A percentile compares a stretch with the other conserved stretches of the same genome.
These are phyloP conservation scores for Cyclina sinensis DNA, from an alignment of 1,140 invertebrate genomes.

Conservation along the genomic window DNA sequence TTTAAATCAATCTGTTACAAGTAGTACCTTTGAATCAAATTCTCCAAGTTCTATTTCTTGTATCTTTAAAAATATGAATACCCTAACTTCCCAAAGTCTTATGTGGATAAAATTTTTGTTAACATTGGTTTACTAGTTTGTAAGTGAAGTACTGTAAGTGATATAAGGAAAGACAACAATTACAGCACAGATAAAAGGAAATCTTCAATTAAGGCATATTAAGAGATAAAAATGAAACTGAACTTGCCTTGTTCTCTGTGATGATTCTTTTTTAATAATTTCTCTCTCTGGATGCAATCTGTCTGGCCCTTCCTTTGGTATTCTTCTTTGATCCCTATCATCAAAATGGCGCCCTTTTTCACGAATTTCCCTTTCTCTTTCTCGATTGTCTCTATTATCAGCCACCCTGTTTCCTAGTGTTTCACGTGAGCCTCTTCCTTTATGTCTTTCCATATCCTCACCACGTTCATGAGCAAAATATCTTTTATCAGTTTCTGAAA, in stretches of 20 bases:
- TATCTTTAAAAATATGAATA: no score
- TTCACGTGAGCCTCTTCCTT: conserved; percentile 59
- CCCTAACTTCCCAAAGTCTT: no score
- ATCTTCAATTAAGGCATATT: no score
- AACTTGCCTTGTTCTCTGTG: conserved; percentile 33
- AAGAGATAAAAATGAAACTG: no score
- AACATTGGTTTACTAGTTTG: no score
- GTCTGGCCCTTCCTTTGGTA: conserved; percentile 53
- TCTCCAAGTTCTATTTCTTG: no score
- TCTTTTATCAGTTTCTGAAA: conserved; percentile 77
- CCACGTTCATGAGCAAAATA: conserved; percentile 69
- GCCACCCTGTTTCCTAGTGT: conserved; percentile 46
- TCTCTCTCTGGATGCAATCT: conserved; percentile 43
- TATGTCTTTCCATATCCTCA: conserved; percentile 58
- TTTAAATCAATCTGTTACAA: no score
- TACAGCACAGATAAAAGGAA: no score
- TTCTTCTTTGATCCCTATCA: conserved; percentile 61
- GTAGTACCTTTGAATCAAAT: no score
- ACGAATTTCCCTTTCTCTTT: conserved; percentile 58
- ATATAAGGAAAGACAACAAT: no score
- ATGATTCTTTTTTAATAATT: conserved; percentile 61
- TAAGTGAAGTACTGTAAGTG: no score
- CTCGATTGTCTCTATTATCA: conserved; percentile 64
- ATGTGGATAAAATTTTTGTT: no score
- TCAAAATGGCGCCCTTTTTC: conserved; percentile 64